These are phyloP conservation scores for Oreochromis niloticus DNA, from an alignment of 2,113 vertebrate species.

Conservation along the genomic window DNA sequence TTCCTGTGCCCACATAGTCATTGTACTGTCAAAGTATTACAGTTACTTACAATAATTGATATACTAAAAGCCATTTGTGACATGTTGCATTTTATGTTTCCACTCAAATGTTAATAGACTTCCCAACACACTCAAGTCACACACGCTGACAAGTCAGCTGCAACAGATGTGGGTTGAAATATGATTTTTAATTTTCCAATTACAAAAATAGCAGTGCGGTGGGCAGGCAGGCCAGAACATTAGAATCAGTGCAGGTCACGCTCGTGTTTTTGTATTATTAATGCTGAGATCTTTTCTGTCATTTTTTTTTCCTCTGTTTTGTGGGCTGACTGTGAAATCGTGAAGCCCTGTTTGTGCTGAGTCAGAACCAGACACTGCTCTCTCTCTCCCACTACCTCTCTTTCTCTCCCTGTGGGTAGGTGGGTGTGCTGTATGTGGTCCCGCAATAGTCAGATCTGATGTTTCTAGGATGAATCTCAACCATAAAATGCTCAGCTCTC, in stretches of 20 bases:
- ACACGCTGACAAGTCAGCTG: not conserved
- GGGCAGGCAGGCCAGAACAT: not conserved
- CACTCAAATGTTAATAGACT: not conserved
- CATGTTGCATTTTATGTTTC: not conserved
- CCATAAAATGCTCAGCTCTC: slow-evolving; percentile 37
- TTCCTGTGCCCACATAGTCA: not conserved
- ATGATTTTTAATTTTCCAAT: slow-evolving; percentile 5
- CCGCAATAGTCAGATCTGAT: slow-evolving; percentile 42
- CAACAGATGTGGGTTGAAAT: not conserved
- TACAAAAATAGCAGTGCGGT: not conserved
- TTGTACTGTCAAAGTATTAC: not conserved
- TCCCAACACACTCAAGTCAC: not conserved
- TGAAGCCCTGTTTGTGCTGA: not conserved
- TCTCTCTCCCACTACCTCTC: not conserved
- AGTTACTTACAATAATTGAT: not conserved
- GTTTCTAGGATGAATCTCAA: slow-evolving; percentile 50
- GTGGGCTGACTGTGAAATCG: not conserved
- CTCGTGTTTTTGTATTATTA: not conserved
- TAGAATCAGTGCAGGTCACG: not conserved
- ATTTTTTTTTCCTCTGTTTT: not conserved
- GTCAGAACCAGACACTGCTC: slow-evolving; percentile 7
- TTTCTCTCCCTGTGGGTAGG: not conserved
- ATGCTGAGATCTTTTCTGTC: not conserved
- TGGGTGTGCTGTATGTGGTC: slow-evolving; percentile 28
- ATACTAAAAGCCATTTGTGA: not conserved